Evolutionary conservation across 2,113 vertebrate species (phyloP).

Genomic region (Tyrannus savana): DNA sequence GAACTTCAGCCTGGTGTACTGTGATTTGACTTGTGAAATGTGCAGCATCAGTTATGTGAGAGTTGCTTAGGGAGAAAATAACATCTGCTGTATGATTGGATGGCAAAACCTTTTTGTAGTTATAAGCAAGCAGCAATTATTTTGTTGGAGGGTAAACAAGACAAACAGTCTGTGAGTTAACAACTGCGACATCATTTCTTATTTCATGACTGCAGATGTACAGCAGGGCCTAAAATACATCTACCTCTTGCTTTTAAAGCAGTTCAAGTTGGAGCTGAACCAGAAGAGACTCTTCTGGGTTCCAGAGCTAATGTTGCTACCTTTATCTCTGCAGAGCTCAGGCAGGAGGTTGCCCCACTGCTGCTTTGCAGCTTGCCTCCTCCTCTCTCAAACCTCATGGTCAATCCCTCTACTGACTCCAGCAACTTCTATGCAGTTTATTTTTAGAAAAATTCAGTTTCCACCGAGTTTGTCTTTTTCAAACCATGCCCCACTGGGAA

Average conservation of each 20-base stretch:
- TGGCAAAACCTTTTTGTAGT: conserved; percentile 64
- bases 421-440: background rate
- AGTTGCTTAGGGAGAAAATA: conserved; percentile 54
- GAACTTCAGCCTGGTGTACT: background rate
- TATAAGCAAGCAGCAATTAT: conserved; percentile 60
- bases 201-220: background rate
- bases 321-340: background rate
- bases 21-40: conserved; percentile 46
- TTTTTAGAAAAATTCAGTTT: background rate
- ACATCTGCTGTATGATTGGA: conserved; percentile 39
- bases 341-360: background rate
- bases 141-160: conserved; percentile 64
- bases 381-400: background rate
- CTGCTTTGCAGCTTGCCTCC: background rate
- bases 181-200: background rate
- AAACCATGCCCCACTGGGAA: background rate
- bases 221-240: background rate
- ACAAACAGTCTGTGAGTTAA: conserved; percentile 47
- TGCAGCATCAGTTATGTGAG: conserved; percentile 38
- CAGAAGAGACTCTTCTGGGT: background rate
- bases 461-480: background rate
- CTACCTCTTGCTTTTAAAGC: background rate
- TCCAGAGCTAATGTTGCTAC: background rate
- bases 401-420: background rate
- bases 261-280: background rate